A percentile compares a stretch with the other conserved stretches of the same genome.
Evolutionary conservation across 35 echinoderm and acorn worm genomes (phyloP).

Genomic region (Ophiothrix spiculata): DNA sequence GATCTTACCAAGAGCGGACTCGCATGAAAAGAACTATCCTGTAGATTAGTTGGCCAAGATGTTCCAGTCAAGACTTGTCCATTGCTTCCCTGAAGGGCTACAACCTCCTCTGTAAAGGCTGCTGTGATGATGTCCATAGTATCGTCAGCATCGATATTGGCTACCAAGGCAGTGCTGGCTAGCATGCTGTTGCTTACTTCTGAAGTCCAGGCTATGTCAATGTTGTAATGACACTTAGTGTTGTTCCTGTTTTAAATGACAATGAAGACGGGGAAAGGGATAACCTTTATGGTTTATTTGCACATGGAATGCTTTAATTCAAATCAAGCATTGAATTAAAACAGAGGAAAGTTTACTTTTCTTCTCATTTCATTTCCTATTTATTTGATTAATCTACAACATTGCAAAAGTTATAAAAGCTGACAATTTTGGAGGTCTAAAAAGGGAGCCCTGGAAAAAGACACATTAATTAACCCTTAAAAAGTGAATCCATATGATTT

Average conservation of each 20-base stretch:
- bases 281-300: no score
- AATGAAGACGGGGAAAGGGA: no score
- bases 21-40: constrained; percentile 60
- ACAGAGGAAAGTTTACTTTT: no score
- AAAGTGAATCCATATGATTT: no score
- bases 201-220: constrained; percentile 45
- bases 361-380: no score
- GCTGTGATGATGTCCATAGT: constrained; percentile 44
- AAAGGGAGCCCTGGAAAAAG: no score
- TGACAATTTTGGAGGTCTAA: no score
- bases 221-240: constrained; percentile 56
- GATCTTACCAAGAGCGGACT: constrained; percentile 68
- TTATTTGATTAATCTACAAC: no score
- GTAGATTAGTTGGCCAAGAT: constrained; percentile 57
- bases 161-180: constrained; percentile 40
- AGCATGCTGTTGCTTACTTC: constrained; percentile 58
- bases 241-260: not conserved
- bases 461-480: no score
- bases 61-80: constrained; percentile 37
- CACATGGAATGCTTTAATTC: no score
- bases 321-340: no score
- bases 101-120: constrained; percentile 50
- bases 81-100: constrained; percentile 43
- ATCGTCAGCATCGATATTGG: constrained; percentile 62
- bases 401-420: no score